These are phyloP conservation scores for Nemotelus pantherinus DNA, from an alignment of 2,888 invertebrate species.

Conservation along the genomic window DNA sequence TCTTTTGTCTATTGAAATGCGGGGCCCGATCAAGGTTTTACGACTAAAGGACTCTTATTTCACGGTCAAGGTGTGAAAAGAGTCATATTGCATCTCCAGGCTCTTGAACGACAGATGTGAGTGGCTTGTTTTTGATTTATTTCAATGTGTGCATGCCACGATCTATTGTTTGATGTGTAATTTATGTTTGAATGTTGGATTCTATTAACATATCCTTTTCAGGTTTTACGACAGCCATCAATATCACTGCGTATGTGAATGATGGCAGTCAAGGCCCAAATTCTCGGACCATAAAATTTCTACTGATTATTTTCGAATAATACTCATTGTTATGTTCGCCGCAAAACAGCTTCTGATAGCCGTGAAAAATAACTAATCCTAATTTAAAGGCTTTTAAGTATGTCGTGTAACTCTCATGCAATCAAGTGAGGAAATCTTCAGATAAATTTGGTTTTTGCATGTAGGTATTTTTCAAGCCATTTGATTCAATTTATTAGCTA, in stretches of 20 bases:
- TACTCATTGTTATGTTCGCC: not conserved
- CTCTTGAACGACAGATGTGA: constrained; percentile 26
- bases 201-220: constrained; percentile 23
- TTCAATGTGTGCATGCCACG: not conserved
- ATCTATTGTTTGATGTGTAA: constrained; percentile 23
- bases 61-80: constrained; percentile 35
- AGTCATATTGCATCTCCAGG: constrained; percentile 13
- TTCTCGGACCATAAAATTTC: constrained; percentile 28
- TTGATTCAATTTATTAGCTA: too few relatives aligned
- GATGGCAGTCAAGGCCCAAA: not conserved
- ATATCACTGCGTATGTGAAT: not conserved
- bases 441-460: too few relatives aligned
- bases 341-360: constrained; percentile 39
- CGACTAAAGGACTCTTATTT: constrained; percentile 36
- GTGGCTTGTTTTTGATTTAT: constrained; percentile 36
- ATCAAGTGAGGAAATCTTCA: too few relatives aligned
- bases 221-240: not conserved
- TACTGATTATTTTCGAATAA: constrained; percentile 22
- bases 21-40: constrained; percentile 35
- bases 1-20: constrained; percentile 39
- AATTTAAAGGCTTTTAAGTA: not conserved
- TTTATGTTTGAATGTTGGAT: constrained; percentile 20
- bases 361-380: constrained; percentile 29
- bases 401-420: too few relatives aligned
- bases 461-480: too few relatives aligned